phyloP scores from a whole-genome alignment of 35 echinoderm and acorn worm species.

The Patiria miniata region DNA sequence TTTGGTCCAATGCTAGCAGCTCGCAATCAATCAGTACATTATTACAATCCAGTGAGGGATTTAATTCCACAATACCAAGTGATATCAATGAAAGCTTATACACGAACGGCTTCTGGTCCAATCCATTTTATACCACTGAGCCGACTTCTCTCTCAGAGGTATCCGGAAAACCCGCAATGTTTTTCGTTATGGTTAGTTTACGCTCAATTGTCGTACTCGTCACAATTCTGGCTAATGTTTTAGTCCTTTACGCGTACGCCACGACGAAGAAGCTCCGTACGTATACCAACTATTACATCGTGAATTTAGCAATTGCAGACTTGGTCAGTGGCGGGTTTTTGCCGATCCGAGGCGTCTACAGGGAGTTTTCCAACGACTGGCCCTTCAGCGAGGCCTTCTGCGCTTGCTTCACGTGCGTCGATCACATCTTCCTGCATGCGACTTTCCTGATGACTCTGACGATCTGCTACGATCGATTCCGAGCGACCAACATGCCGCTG shows the following conservation, averaged over 20 bases:
- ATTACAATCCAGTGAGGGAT: too few species aligned
- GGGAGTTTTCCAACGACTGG: conserved; percentile 27
- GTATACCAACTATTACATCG: conserved; percentile 53
- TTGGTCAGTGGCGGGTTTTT: conserved; percentile 29
- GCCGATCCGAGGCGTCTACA: background rate
- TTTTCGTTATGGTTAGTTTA: too few species aligned
- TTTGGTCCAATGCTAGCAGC: too few species aligned
- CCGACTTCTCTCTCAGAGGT: too few species aligned
- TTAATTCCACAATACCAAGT: too few species aligned
- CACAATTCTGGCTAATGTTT: conserved; percentile 33
- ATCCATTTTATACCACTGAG: too few species aligned
- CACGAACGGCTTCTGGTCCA: too few species aligned
- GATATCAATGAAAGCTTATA: too few species aligned
- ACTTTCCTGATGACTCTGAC: conserved; percentile 15
- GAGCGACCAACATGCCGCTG: conserved; percentile 31
- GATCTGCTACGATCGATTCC: conserved; percentile 54
- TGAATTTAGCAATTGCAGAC: conserved; percentile 44
- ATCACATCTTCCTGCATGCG: conserved; percentile 31
- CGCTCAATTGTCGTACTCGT: conserved; percentile 1
- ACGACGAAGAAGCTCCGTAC: conserved; percentile 49
- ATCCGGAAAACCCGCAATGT: too few species aligned
- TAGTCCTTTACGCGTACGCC: conserved; percentile 36
- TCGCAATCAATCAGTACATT: too few species aligned
- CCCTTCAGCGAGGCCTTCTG: conserved; percentile 37
- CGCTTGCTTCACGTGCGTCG: background rate